Evolutionary conservation across 1,140 invertebrate species (phyloP).

Genomic region (Diprion similis): DNA sequence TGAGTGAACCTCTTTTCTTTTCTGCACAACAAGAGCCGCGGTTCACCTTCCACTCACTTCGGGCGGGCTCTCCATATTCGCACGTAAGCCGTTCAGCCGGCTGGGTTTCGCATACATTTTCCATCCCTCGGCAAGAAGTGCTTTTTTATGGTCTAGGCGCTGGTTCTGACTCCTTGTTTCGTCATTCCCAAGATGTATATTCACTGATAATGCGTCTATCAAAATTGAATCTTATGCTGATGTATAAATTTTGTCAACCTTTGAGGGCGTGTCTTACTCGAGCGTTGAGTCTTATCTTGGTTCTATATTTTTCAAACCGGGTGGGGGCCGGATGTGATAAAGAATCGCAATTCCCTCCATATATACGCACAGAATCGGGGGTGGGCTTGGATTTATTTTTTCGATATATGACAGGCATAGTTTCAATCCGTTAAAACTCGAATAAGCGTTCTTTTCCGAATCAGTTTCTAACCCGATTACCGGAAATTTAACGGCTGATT

Average conservation of each 20-base stretch:
- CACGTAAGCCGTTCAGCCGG: no score
- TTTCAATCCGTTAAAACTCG: neutral
- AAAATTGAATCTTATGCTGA: constrained; percentile 1
- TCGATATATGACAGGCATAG: neutral
- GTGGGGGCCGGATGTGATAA: neutral
- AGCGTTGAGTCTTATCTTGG: neutral
- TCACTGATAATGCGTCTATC: neutral
- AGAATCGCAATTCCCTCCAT: neutral
- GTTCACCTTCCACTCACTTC: no score
- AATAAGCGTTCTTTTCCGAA: neutral
- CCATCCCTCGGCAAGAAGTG: neutral
- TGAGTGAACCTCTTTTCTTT: neutral
- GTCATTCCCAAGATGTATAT: neutral
- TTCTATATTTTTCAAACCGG: neutral
- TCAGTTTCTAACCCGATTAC: neutral
- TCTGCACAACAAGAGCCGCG: neutral
- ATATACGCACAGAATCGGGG: no score
- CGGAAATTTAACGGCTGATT: neutral
- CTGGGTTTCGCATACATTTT: neutral
- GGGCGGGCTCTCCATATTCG: no score
- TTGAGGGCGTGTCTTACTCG: neutral
- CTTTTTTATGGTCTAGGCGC: neutral
- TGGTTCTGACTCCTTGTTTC: neutral
- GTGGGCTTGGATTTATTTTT: neutral
- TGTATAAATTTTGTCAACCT: neutral